phyloP scores from a whole-genome alignment of 2,888 invertebrate species.

The Cantharis rufa region DNA sequence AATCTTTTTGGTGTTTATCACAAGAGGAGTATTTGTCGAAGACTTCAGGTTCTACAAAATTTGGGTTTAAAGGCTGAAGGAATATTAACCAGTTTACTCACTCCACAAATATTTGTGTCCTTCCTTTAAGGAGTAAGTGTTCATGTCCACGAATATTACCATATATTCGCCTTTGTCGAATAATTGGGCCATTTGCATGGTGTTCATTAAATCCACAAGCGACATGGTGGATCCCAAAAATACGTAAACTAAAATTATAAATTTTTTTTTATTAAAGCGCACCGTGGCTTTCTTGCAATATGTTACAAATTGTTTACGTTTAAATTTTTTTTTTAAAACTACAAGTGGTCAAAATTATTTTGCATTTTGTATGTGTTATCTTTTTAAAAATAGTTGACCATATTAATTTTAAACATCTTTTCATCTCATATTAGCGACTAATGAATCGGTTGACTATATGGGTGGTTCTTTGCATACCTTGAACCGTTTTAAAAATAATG shows the following conservation, averaged over 20 bases:
- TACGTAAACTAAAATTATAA: constrained; percentile 85
- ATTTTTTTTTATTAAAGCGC: too few relatives aligned
- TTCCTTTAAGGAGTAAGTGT: constrained; percentile 77
- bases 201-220: constrained; percentile 87
- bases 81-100: constrained; percentile 53
- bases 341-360: too few relatives aligned
- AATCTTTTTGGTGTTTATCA: constrained; percentile 65
- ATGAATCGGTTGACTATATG: too few relatives aligned
- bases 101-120: constrained; percentile 82
- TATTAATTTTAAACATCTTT: too few relatives aligned
- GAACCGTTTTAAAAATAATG: too few relatives aligned
- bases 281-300: too few relatives aligned
- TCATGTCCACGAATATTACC: constrained; percentile 93
- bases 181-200: constrained; percentile 86
- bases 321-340: too few relatives aligned
- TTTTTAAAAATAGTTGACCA: too few relatives aligned
- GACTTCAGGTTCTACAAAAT: constrained; percentile 59
- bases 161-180: constrained; percentile 93
- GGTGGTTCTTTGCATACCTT: too few relatives aligned
- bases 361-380: too few relatives aligned
- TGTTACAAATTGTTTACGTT: too few relatives aligned
- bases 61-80: constrained; percentile 7
- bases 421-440: too few relatives aligned
- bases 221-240: constrained; percentile 87
- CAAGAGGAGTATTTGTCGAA: constrained; percentile 63